Conservation (phyloP, 2,113 vertebrate species). For the Ciconia boyciana region DNA sequence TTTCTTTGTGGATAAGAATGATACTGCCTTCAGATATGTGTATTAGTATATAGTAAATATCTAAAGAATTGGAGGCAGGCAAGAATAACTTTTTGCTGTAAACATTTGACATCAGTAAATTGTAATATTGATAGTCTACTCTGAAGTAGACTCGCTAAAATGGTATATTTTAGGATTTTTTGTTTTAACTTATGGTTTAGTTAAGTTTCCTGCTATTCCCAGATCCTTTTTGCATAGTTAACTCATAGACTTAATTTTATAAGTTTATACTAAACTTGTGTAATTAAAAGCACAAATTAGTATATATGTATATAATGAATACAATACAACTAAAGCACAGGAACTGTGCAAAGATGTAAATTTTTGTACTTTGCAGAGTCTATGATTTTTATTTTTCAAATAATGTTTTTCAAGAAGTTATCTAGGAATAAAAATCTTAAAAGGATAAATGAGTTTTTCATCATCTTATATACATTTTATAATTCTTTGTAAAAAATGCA, state of each 20-base stretch:
- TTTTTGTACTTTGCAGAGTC: slow-evolving; percentile 68
- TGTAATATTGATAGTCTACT: slow-evolving; percentile 21
- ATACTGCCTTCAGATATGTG: not conserved
- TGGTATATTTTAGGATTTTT: not conserved
- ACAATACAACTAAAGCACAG: slow-evolving; percentile 49
- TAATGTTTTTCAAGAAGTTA: slow-evolving; percentile 58
- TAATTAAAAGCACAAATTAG: slow-evolving; percentile 58
- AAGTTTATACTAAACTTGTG: slow-evolving; percentile 62
- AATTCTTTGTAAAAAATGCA: slow-evolving; percentile 55
- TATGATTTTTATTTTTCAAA: slow-evolving; percentile 68
- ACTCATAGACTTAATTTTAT: slow-evolving; percentile 60
- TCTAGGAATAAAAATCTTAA: slow-evolving; percentile 48
- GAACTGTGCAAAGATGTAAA: slow-evolving; percentile 62
- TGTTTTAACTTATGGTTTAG: not conserved
- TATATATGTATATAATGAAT: slow-evolving; percentile 68
- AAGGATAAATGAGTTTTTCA: slow-evolving; percentile 50
- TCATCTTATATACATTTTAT: slow-evolving; percentile 55
- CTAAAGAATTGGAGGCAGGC: not conserved
- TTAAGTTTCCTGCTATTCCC: slow-evolving; percentile 28
- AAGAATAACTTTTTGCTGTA: not conserved
- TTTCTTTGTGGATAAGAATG: not conserved
- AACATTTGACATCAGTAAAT: not conserved
- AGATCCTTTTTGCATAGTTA: slow-evolving; percentile 53
- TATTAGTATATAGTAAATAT: not conserved
- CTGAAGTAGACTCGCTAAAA: not conserved